These are phyloP conservation scores for Hirudinaria manillensis DNA, from an alignment of 2,888 invertebrate species.

Conservation along the genomic window DNA sequence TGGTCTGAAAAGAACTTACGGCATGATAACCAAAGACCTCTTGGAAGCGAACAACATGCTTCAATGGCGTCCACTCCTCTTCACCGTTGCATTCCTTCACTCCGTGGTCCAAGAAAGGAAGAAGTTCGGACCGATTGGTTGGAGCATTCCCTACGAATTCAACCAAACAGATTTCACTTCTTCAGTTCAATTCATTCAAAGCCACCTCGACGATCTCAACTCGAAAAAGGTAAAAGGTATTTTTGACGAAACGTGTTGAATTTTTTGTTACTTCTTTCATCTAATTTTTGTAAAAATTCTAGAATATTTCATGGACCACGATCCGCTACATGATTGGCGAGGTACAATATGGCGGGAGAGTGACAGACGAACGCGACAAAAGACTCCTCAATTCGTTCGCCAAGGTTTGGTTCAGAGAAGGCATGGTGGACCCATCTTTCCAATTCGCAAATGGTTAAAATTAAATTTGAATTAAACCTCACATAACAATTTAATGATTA, in stretches of 20 bases:
- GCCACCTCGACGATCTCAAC: conserved; percentile 92
- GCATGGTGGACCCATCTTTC: conserved; percentile 76
- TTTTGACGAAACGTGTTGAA: background rate
- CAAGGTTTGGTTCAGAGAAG: conserved; percentile 85
- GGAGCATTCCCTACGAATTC: conserved; percentile 95
- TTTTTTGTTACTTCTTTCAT: background rate
- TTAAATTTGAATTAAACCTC: background rate
- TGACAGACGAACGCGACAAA: conserved; percentile 95
- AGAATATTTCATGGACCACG: conserved; percentile 91
- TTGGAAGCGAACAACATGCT: conserved; percentile 72
- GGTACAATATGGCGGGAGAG: conserved; percentile 75
- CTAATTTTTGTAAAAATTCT: conserved; percentile 26
- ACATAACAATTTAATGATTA: background rate
- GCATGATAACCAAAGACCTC: conserved; percentile 67
- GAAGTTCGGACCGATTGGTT: conserved; percentile 91
- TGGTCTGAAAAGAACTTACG: conserved; percentile 87
- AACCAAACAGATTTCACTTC: conserved; percentile 93
- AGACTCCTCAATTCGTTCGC: conserved; percentile 85
- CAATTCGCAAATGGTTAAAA: conserved; percentile 75
- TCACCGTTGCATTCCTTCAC: conserved; percentile 87
- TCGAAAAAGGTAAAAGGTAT: conserved; percentile 68
- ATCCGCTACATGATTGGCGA: conserved; percentile 96
- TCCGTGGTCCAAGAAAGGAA: conserved; percentile 89
- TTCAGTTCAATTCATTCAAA: conserved; percentile 89
- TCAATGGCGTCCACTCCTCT: conserved; percentile 88